A percentile compares a stretch with the other conserved stretches of the same genome.
Evolutionary conservation across 2,113 vertebrate species (phyloP).

Genomic region (Vireo altiloquus): DNA sequence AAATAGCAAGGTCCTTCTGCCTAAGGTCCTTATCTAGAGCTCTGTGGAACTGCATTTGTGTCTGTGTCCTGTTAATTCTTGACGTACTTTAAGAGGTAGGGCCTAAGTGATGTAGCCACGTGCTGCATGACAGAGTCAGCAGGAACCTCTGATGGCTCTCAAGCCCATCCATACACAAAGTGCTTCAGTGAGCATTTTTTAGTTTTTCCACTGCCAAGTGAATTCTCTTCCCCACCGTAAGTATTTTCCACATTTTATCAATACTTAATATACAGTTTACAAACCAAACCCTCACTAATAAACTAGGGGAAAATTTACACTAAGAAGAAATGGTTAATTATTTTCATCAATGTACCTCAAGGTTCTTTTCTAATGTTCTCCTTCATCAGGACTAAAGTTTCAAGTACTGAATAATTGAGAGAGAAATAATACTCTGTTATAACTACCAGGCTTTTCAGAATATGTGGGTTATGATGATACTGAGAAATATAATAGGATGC

Average conservation of each 20-base stretch:
- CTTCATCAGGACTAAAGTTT: not conserved
- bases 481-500: not conserved
- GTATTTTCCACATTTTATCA: not conserved
- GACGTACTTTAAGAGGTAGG: not conserved
- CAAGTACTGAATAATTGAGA: not conserved
- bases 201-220: not conserved
- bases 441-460: not conserved
- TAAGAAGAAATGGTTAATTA: not conserved
- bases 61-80: not conserved
- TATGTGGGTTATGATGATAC: not conserved
- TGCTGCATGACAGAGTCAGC: not conserved
- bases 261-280: not conserved
- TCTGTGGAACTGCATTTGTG: not conserved
- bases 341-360: not conserved
- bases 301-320: not conserved
- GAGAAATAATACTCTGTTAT: not conserved
- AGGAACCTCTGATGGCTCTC: not conserved
- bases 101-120: not conserved
- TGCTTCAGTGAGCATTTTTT: not conserved
- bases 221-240: not conserved
- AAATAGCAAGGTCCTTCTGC: not conserved
- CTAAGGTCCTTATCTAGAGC: not conserved
- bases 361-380: not conserved
- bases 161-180: slow-evolving; percentile 43
- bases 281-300: not conserved